Base-by-base conservation (phyloP, 2,888 invertebrate genomes). In the Hydroisotoma schaefferi region DNA sequence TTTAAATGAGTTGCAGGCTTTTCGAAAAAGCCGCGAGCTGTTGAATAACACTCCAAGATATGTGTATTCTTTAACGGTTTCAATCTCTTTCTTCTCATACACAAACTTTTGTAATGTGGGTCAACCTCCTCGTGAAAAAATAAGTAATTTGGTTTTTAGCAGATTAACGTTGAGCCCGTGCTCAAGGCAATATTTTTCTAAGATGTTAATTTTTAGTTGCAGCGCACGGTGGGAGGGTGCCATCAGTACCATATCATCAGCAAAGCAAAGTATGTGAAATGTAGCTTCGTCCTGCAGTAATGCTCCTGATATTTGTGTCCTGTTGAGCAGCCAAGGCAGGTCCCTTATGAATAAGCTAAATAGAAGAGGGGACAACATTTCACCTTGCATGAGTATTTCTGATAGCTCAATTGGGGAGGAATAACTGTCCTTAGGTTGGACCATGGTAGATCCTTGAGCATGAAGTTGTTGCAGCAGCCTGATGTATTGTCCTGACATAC, bases 211-310 rank as follows among this genome's bases (percentile, higher is more conserved):
- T 43, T 61, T 53, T 10, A 25, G 4, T 28, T 61, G 61, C 8
- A 61, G n/a, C 12, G 56, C 52, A 5, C 22, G 4, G 2, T 38
- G 18, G 8, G 2, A 43, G 4, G 20, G 29, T 18, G 57, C 61
- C 2, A 57, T 18, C 6, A 61, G n/a, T 0, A 48, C 57, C 3
- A 61, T 61, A 28, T 61, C 61, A 33, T 61, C 61, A 1, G 61
- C 61, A 48, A 56, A 61, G 1, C 57, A 37, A 1, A 61, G 49
- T 27, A 61, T 37, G 27, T 61, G 48, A 1, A 57, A 20, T 6
- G 15, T 33, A 18, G 5, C n/a, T 5, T 40, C 5, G 20, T 40
- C 20, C 5, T 5, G 3, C 15, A 40, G 5, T 15, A 18, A 4
- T 8, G 20, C n/a, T 5, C 40, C 40, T 40, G 40, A 40, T 15